These are phyloP conservation scores for Drosophila fuyamai DNA, from an alignment of 1,140 invertebrate species.

Conservation along the genomic window DNA sequence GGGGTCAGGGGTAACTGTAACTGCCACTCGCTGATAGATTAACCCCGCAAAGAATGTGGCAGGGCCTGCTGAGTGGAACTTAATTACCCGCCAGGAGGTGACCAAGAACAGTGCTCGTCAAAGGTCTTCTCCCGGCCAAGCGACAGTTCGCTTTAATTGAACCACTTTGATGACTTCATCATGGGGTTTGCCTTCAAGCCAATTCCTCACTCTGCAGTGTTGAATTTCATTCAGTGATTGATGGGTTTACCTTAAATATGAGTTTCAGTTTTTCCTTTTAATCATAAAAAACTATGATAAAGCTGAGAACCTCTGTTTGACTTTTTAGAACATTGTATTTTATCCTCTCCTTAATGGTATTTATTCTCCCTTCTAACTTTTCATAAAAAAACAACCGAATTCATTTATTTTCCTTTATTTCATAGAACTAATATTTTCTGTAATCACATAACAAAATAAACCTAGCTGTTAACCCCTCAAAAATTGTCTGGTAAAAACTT, in stretches of 20 bases:
- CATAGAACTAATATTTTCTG: too few species aligned
- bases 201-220: not conserved
- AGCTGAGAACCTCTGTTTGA: too few species aligned
- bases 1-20: not conserved
- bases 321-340: too few species aligned
- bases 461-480: too few species aligned
- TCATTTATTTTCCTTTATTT: too few species aligned
- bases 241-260: not conserved
- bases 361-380: too few species aligned
- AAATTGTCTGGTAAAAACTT: too few species aligned
- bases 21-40: conserved; percentile 68
- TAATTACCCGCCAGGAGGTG: conserved; percentile 52
- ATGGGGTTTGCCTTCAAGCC: not conserved
- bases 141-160: conserved; percentile 9
- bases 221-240: not conserved
- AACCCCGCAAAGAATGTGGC: conserved; percentile 67
- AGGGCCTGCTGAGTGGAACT: conserved; percentile 42
- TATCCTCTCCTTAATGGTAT: too few species aligned
- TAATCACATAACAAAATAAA: too few species aligned
- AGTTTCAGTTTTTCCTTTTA: not conserved
- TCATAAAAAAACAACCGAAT: too few species aligned
- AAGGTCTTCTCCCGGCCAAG: conserved; percentile 6
- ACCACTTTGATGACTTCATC: not conserved
- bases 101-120: conserved; percentile 5
- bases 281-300: not conserved